These are phyloP conservation scores for Drosophila kokeensis DNA, from an alignment of 2,888 invertebrate genomes.

Conservation along the genomic window DNA sequence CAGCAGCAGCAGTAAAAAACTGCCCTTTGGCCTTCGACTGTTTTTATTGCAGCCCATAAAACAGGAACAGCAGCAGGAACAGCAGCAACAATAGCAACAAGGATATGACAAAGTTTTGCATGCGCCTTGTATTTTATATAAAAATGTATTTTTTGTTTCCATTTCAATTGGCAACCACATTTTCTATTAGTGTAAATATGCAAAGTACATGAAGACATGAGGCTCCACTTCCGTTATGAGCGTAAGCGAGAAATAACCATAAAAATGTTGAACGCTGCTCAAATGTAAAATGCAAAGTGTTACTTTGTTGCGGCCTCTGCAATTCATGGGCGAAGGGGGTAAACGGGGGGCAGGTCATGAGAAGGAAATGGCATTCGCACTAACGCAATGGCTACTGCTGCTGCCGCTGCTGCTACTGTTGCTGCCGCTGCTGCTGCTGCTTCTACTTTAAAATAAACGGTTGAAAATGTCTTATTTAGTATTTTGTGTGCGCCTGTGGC, in stretches of 20 bases:
- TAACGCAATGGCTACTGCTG: constrained; percentile 5
- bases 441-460: constrained; percentile 57
- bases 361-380: constrained; percentile 12
- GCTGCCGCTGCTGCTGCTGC: constrained; percentile 34
- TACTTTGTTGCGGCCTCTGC: constrained; percentile 64
- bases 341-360: neutral
- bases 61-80: constrained; percentile 55
- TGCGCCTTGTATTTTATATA: constrained; percentile 43
- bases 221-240: constrained; percentile 76
- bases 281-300: constrained; percentile 75
- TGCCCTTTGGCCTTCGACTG: constrained; percentile 73
- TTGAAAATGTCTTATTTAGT: constrained; percentile 64
- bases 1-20: constrained; percentile 64
- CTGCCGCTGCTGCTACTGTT: constrained; percentile 32
- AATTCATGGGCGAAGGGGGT: neutral
- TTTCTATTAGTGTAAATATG: constrained; percentile 82
- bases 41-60: constrained; percentile 80
- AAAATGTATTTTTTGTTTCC: constrained; percentile 15
- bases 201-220: constrained; percentile 81
- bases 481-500: constrained; percentile 36
- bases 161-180: constrained; percentile 76
- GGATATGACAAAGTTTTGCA: constrained; percentile 65
- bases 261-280: constrained; percentile 63
- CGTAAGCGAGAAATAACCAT: constrained; percentile 67
- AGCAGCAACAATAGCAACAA: constrained; percentile 44